Evolutionary conservation across 1,140 invertebrate species (phyloP), one percentile per base, ranked within the genome.

Genomic region (Drosophila setifemur): DNA sequence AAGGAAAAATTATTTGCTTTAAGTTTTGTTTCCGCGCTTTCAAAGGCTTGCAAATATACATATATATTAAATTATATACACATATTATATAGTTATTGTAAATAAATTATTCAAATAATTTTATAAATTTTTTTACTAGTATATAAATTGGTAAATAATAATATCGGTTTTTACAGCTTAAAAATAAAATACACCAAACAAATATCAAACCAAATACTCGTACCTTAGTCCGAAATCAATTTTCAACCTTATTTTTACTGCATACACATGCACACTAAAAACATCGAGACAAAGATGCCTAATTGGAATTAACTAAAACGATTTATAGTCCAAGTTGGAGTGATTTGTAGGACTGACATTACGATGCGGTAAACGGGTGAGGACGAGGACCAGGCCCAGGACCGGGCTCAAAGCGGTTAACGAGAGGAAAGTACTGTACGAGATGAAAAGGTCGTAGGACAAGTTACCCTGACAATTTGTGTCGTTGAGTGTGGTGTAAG

Each of bases 301-400:
- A 82, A 82, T 82, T 82, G 77, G 75, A 75, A 79, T 82, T 82
- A 82, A 79, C 75, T 68, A 58, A 53, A 61, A 60, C 60, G 79
- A 82, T 82, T 82, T 79, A 79, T 82, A 61, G 77, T 37, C 19
- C 42, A 79, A 82, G 60, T 79, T 82, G 77, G 72, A 72, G 75
- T 79, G 77, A 82, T 82, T 82, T 82, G 77, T 82, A 71, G 75
- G 78, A 79, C 66, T 72, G 75, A 82, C 77, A 82, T 82, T 82
- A 75, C 75, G 72, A 82, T 82, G 77, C 77, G 77, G 77, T 75
- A 82, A 82, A 68, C 57, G 67, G 47, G 64, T 60, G 48, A 53
- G 23, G 49, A 19, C 48, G 31, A 9, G 19, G 18, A 23, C 19
- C 35, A 7, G 8, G 6, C 6, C 5, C 33, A 25, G 42, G 12